These are phyloP conservation scores for Stenotaenia linearis DNA, from an alignment of 2,888 invertebrate species.

Conservation along the genomic window DNA sequence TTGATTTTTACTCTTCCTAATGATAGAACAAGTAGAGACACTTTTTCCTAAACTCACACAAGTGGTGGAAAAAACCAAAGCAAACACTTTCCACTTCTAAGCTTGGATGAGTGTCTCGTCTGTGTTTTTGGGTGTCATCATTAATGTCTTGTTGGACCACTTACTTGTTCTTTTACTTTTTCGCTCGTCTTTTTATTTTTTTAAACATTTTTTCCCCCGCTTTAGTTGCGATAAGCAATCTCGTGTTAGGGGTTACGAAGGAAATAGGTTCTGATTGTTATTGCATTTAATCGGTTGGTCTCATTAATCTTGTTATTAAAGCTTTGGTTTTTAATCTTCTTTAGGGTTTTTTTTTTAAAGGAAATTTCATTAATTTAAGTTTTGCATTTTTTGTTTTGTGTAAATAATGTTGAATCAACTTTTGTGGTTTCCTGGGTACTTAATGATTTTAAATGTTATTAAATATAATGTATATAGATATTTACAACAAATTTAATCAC, in stretches of 20 bases:
- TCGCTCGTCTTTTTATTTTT: not conserved
- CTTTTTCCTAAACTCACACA: constrained; percentile 14
- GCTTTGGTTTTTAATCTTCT: not conserved
- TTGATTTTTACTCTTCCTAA: constrained; percentile 20
- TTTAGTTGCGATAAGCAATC: not conserved
- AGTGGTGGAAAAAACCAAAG: constrained; percentile 13
- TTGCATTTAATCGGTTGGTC: not conserved
- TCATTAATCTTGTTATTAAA: not conserved
- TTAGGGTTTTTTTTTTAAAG: too few species aligned
- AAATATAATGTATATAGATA: too few species aligned
- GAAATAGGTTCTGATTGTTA: not conserved
- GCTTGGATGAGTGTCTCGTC: constrained; percentile 22
- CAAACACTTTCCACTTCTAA: constrained; percentile 14
- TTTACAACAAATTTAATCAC: too few species aligned
- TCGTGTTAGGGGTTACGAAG: not conserved
- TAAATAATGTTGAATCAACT: too few species aligned
- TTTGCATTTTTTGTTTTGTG: not conserved
- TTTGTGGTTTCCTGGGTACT: too few species aligned
- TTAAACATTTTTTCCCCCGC: not conserved
- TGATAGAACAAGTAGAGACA: constrained; percentile 21
- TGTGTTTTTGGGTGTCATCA: constrained; percentile 16
- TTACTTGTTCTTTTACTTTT: not conserved
- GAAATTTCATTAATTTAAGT: too few species aligned
- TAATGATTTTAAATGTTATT: too few species aligned
- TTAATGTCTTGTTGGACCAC: constrained; percentile 8